Evolutionary conservation across 2,888 invertebrate species (phyloP), one percentile per base, ranked within the genome.

Genomic region (Drosophila lutescens): DNA sequence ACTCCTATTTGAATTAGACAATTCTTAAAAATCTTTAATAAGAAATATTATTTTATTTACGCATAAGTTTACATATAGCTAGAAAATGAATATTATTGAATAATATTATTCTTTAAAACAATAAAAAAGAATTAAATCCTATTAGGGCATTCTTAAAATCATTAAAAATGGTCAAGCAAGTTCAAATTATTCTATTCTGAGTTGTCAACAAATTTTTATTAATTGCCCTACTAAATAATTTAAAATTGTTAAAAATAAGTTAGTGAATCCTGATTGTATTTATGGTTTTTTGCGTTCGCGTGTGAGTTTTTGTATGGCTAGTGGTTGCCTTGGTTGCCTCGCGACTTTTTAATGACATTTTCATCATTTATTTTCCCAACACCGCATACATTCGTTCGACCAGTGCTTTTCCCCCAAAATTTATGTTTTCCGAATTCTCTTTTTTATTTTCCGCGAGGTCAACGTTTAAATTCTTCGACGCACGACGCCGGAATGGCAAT

Each of bases 341-440:
- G 59, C 65, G 61, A 44, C 46, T 70, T 73, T 36, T 47, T 69
- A 78, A 80, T 76, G 79, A 84, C 74, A 79, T 78, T 84, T 84
- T 62, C 71, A 67, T 82, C 81, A 84, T 86, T 80, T 74, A 76
- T 81, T 86, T 86, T 78, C 63, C 65, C 78, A 63, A 74, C 78
- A 74, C 66, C 77, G 47, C 78, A 65, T 78, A 65, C 78, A 77
- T 74, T 70, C 60, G 49, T 74, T 70, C 60, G 49, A 51, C 67
- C 58, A 56, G 44, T 50, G 40, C 43, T 44, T 43, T 67, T 53
- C 70, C 71, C 58, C 34, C 59, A 36, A 73, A 86, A 82, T 83
- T 71, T 80, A 86, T 86, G 79, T 62, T 79, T 74, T 77, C 70
- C 68, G 63, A 80, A 66, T 76, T 59, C 70, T 71, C 41, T 65